Percentiles rank a stretch among this genome's conserved stretches.
Conservation (phyloP, 1,140 invertebrate species). For the Laupala kohalensis region DNA sequence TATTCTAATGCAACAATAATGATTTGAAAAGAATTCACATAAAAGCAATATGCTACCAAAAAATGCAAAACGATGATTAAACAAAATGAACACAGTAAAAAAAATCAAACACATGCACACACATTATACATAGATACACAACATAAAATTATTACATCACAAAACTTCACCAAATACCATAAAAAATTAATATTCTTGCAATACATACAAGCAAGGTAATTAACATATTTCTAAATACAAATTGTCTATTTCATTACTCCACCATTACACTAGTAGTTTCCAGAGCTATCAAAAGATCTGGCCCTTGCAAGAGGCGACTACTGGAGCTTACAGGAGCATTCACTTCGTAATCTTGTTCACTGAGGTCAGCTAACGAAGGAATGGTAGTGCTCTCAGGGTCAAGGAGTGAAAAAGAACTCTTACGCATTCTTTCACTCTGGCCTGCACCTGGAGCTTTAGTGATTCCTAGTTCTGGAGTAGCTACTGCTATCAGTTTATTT, state of each 20-base stretch:
- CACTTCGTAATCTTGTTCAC: constrained; percentile 39
- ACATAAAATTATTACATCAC: neutral
- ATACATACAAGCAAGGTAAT: neutral
- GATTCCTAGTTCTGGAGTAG: neutral
- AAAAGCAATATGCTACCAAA: too few relatives aligned
- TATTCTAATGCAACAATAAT: too few relatives aligned
- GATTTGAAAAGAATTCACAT: too few relatives aligned
- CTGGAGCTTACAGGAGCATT: constrained; percentile 34
- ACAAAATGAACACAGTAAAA: too few relatives aligned
- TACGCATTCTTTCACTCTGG: constrained; percentile 19
- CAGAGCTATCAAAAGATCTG: constrained; percentile 36
- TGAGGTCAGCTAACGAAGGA: constrained; percentile 33
- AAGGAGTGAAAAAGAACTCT: constrained; percentile 28
- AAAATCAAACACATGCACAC: neutral
- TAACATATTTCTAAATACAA: neutral
- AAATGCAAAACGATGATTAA: too few relatives aligned
- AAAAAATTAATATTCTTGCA: neutral
- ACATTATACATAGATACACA: neutral
- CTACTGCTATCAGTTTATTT: neutral
- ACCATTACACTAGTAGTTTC: constrained; percentile 21
- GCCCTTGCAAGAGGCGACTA: constrained; percentile 31
- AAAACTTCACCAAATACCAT: neutral
- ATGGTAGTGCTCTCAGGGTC: constrained; percentile 27
- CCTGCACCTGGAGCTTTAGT: neutral
- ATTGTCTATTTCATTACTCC: neutral